Base-by-base conservation (phyloP, 2,888 invertebrate species). In the Drosophila peninsularis region DNA sequence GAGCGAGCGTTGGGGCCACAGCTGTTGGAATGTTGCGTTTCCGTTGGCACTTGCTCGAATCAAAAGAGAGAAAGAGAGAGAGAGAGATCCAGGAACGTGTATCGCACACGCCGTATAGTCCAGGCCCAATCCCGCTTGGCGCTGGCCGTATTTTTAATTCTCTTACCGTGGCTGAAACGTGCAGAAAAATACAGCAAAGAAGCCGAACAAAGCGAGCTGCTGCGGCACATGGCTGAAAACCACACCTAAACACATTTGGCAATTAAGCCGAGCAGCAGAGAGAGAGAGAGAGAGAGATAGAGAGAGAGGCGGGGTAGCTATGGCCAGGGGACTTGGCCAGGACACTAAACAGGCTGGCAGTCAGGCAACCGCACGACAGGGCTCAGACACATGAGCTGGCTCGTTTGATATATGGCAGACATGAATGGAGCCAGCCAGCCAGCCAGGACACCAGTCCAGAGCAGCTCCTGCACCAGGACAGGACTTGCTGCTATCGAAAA, bases 181-280 rank as follows among this genome's bases (percentile, higher is more conserved):
- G 54, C 57, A 68, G 56, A 74, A 70, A 74, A 74, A 75, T 64
- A 54, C 14, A 32, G 27, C 49, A 45, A 56, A 37, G 53, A 52
- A 52, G 14, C 37, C 21, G 52, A 27, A 64, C 67, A 78, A 72
- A 75, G 69, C 44, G 45, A 17, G 57, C 42, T 69, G 71, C 60
- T 61, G 53, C 42, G 65, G 66, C 70, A 70, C 69, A 73, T 71
- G 84, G 78, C 87, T 82, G 75, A 88, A 88, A 88, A 88, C 89
- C 85, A 75, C 89, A 85, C 87, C 79, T 89, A 85, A 85, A 89
- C 89, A 85, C 85, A 89, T 85, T 89, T 89, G 85, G 85, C 85
- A 85, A 85, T 85, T 85, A 85, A 87, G 79, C 74, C 65, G 53
- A 70, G 52, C 5, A 24, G 10, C 52, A 36, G 17, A 5, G 27